Conservation (phyloP, 2,797 vertebrate genomes). For the Poliocrania exsul region DNA sequence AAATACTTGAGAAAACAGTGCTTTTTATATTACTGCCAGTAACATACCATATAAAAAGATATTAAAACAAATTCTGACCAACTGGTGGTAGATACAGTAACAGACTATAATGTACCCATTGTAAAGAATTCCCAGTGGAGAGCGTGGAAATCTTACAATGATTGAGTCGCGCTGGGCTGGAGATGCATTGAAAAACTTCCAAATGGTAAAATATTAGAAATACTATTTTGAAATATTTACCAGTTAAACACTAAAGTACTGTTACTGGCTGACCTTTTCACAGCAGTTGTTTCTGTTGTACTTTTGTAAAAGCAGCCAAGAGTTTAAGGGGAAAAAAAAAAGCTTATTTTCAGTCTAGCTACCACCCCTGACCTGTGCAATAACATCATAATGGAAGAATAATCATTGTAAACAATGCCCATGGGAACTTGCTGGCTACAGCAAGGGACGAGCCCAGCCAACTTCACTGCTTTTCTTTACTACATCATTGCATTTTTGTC, state of each 20-base stretch:
- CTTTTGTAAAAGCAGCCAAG: slow-evolving; percentile 73
- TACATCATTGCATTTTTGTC: slow-evolving; percentile 84
- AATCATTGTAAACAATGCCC: slow-evolving; percentile 83
- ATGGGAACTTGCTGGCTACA: slow-evolving; percentile 75
- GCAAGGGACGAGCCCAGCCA: slow-evolving; percentile 66
- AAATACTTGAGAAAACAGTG: slow-evolving; percentile 70
- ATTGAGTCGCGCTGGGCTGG: slow-evolving; percentile 70
- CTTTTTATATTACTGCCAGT: slow-evolving; percentile 74
- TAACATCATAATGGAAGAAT: slow-evolving; percentile 85
- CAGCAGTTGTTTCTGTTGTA: slow-evolving; percentile 69
- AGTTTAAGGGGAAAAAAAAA: slow-evolving; percentile 5
- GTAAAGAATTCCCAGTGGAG: slow-evolving; percentile 76
- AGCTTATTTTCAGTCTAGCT: slow-evolving; percentile 77
- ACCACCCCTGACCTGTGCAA: slow-evolving; percentile 75
- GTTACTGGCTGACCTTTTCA: slow-evolving; percentile 75
- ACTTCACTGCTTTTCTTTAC: slow-evolving; percentile 80
- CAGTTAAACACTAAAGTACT: slow-evolving; percentile 77
- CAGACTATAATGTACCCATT: slow-evolving; percentile 77
- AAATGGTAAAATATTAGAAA: slow-evolving; percentile 83
- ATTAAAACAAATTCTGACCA: slow-evolving; percentile 76
- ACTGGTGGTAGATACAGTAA: slow-evolving; percentile 67
- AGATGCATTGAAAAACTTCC: slow-evolving; percentile 77
- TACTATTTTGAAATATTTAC: slow-evolving; percentile 79
- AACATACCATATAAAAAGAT: slow-evolving; percentile 74
- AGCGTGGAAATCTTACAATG: slow-evolving; percentile 73